phyloP scores from a whole-genome alignment of 2,888 invertebrate genomes.

The Mesoligia furuncula region DNA sequence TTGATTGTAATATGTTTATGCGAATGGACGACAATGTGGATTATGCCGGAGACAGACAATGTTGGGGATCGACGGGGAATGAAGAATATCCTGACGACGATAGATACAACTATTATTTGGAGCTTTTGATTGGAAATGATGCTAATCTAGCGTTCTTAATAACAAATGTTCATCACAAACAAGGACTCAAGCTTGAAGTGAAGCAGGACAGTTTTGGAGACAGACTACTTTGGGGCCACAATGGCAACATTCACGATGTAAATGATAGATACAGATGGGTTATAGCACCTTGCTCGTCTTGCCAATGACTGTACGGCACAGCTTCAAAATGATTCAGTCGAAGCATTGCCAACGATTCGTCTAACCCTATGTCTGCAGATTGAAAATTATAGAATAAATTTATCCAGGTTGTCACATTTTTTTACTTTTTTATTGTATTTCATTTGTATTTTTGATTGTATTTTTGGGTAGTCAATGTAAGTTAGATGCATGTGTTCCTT shows the following conservation, averaged over 20 bases:
- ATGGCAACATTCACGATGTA: slow-evolving; percentile 12
- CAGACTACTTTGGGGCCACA: slow-evolving; percentile 61
- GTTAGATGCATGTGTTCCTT: too few species aligned
- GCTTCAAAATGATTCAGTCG: background rate
- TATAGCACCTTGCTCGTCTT: slow-evolving; percentile 11
- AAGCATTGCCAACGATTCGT: background rate
- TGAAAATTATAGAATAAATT: background rate
- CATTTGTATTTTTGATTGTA: too few species aligned
- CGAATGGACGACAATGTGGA: slow-evolving; percentile 61
- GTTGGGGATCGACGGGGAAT: slow-evolving; percentile 55
- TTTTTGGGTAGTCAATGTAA: too few species aligned
- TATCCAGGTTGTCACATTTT: too few species aligned
- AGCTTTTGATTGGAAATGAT: slow-evolving; percentile 57
- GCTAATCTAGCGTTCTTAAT: slow-evolving; percentile 65
- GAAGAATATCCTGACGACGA: slow-evolving; percentile 33
- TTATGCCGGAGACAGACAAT: slow-evolving; percentile 59
- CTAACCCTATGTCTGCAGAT: background rate
- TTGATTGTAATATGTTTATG: slow-evolving; percentile 63
- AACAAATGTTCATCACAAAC: slow-evolving; percentile 61
- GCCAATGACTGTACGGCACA: background rate
- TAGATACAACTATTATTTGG: slow-evolving; percentile 64
- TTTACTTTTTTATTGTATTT: too few species aligned
- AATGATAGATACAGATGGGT: slow-evolving; percentile 25
- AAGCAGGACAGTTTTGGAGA: slow-evolving; percentile 49
- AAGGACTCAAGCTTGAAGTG: slow-evolving; percentile 65